Evolutionary conservation across 2,888 invertebrate species (phyloP).

Genomic region (Tortrix viridana): DNA sequence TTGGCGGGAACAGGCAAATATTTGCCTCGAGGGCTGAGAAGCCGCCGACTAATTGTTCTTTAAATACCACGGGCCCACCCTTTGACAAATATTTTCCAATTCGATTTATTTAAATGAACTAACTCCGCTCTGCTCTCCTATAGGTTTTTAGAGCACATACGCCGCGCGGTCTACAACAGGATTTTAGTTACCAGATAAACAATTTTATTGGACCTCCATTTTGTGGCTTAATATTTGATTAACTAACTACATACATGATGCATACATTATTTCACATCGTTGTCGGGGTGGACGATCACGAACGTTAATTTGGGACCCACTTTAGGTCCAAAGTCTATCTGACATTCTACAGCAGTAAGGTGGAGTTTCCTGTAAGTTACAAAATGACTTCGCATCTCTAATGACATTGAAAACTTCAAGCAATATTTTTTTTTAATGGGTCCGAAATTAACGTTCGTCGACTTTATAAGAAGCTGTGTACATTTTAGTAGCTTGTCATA

Average conservation of each 20-base stretch:
- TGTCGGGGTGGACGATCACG: no score
- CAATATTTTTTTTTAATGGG: no score
- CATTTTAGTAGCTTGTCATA: no score
- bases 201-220: conserved; percentile 39
- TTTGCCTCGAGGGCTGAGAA: conserved; percentile 77
- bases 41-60: conserved; percentile 83
- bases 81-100: conserved; percentile 75
- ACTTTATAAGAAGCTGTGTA: no score
- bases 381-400: no score
- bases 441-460: no score
- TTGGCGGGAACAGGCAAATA: conserved; percentile 82
- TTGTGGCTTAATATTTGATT: conserved; percentile 33
- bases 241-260: conserved; percentile 21
- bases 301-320: no score
- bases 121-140: conserved; percentile 50
- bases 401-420: no score
- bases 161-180: conserved; percentile 50
- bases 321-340: no score
- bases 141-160: conserved; percentile 54
- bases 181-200: conserved; percentile 65
- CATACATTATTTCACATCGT: conserved; percentile 3
- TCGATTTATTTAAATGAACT: conserved; percentile 75
- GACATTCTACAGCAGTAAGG: no score
- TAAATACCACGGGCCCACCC: conserved; percentile 79
- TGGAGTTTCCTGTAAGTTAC: no score